These are phyloP conservation scores for Megaustenia siamemsis DNA, from an alignment of 2,888 invertebrate genomes.

Conservation along the genomic window DNA sequence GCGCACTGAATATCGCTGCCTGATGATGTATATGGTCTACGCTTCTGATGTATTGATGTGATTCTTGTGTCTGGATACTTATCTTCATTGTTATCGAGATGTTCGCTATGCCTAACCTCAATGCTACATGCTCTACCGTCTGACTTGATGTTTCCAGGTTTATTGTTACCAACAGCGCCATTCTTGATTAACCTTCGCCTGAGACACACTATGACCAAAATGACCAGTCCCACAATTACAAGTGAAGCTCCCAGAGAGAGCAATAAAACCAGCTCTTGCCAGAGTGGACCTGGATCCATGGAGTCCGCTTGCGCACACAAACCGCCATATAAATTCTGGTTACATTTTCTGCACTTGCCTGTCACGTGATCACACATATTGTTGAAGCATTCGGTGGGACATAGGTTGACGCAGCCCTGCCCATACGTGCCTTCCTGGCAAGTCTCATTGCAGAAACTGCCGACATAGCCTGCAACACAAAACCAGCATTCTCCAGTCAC, in stretches of 20 bases:
- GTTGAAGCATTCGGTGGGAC: constrained; percentile 19
- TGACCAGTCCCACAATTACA: neutral
- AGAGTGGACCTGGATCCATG: neutral
- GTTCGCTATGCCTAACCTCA: neutral
- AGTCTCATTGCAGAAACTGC: constrained; percentile 30
- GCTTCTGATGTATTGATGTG: neutral
- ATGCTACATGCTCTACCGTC: neutral
- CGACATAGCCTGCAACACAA: constrained; percentile 31
- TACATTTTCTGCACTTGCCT: constrained; percentile 10
- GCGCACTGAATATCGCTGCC: neutral
- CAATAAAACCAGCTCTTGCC: neutral
- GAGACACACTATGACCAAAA: neutral
- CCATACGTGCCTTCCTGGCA: constrained; percentile 33
- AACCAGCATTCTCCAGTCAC: constrained; percentile 36
- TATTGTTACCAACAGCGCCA: neutral
- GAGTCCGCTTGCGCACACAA: neutral
- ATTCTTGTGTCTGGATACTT: too few relatives aligned
- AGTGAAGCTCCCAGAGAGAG: neutral
- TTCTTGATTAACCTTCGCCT: neutral
- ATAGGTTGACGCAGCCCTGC: neutral
- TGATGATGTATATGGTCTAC: neutral
- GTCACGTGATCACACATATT: constrained; percentile 28
- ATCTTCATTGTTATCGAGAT: too few relatives aligned
- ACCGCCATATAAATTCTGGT: neutral
- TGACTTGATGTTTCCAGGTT: neutral